Conservation (phyloP, 2,888 invertebrate genomes). For the Tetranychus piercei region DNA sequence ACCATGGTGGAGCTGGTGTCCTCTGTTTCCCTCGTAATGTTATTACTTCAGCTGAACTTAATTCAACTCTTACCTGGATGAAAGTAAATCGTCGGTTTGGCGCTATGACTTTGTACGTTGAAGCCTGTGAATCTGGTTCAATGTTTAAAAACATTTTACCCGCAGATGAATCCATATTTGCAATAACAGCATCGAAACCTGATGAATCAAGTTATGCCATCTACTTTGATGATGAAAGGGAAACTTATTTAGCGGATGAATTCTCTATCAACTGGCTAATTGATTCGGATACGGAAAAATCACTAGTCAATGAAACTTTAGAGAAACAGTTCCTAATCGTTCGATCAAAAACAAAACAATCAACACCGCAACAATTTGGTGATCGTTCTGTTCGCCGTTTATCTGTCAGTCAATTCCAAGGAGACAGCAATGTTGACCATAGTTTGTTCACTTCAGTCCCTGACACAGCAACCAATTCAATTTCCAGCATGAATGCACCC, state of each 20-base stretch:
- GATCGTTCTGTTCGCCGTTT: conserved; percentile 30
- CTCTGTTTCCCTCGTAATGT: conserved; percentile 38
- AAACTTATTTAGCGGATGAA: conserved; percentile 41
- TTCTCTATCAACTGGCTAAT: conserved; percentile 45
- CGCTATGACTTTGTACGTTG: conserved; percentile 42
- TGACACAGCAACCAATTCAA: not conserved
- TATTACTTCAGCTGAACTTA: conserved; percentile 33
- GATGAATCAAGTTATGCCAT: conserved; percentile 33
- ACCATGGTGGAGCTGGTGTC: conserved; percentile 44
- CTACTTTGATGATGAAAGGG: not conserved
- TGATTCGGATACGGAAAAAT: conserved; percentile 33
- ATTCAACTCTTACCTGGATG: conserved; percentile 35
- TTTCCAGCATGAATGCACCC: not conserved
- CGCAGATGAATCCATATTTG: conserved; percentile 40
- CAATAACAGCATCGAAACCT: conserved; percentile 42
- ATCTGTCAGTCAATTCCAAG: conserved; percentile 26
- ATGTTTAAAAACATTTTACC: conserved; percentile 41
- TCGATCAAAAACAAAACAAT: conserved; percentile 39
- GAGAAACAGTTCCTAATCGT: conserved; percentile 39
- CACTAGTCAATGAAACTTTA: conserved; percentile 36
- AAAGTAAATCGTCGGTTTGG: conserved; percentile 34
- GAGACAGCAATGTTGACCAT: not conserved
- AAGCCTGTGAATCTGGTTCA: conserved; percentile 45
- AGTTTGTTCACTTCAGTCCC: no score
- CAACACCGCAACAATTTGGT: conserved; percentile 42